phyloP scores from a whole-genome alignment of 1,140 invertebrate species.

The Pogonognathellus flavescens region DNA sequence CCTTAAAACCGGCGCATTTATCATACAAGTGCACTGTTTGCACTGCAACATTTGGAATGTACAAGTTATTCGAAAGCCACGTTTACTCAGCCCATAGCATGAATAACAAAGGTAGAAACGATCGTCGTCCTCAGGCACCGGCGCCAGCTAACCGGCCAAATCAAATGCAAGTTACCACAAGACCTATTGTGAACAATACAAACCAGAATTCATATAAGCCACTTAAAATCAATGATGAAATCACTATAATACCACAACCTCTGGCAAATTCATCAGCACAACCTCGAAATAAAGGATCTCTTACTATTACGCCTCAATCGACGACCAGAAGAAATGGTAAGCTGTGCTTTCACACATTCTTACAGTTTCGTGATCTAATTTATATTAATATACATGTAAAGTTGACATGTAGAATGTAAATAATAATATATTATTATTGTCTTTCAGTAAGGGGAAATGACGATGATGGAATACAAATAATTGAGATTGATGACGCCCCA shows the following conservation, averaged over 20 bases:
- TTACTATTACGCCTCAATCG: slow-evolving; percentile 66
- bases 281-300: slow-evolving; percentile 66
- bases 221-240: slow-evolving; percentile 91
- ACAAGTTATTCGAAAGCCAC: slow-evolving; percentile 94
- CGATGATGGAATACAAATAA: slow-evolving; percentile 67
- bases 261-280: slow-evolving; percentile 59
- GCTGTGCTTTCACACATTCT: too few species aligned
- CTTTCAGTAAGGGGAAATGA: slow-evolving; percentile 54
- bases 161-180: slow-evolving; percentile 65
- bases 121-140: slow-evolving; percentile 70
- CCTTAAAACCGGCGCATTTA: slow-evolving; percentile 89
- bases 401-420: not conserved
- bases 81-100: slow-evolving; percentile 93
- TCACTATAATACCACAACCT: slow-evolving; percentile 91
- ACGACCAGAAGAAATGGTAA: slow-evolving; percentile 60
- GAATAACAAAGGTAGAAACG: slow-evolving; percentile 82
- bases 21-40: slow-evolving; percentile 96
- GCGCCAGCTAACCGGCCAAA: slow-evolving; percentile 52
- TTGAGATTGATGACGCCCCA: slow-evolving; percentile 66
- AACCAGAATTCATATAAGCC: slow-evolving; percentile 76
- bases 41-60: slow-evolving; percentile 94
- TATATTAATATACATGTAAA: too few species aligned
- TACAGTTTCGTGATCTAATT: too few species aligned
- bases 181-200: slow-evolving; percentile 51
- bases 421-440: slow-evolving; percentile 25